A percentile compares a stretch with the other conserved stretches of the same genome.
Conservation (phyloP, 2,797 vertebrate species). For the Aldrovandia affinis region DNA sequence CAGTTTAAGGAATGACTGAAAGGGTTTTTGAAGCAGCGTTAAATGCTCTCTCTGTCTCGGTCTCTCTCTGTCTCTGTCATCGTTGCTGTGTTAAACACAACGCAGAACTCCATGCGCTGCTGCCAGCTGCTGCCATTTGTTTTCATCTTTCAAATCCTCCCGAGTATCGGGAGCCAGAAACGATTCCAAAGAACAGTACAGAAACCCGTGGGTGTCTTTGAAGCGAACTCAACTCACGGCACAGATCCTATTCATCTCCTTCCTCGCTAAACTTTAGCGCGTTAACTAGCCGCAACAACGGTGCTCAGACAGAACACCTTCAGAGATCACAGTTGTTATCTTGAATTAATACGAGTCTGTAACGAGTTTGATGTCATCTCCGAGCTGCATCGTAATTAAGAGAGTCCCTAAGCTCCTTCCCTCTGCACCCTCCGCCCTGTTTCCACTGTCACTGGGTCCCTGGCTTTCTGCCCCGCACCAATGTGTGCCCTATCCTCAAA, state of each 20-base stretch:
- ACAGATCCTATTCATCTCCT: background rate
- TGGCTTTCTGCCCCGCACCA: background rate
- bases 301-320: background rate
- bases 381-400: background rate
- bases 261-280: background rate
- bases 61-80: background rate
- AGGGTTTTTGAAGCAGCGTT: constrained; percentile 17
- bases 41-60: background rate
- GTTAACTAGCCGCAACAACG: background rate
- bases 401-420: background rate
- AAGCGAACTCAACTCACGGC: background rate
- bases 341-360: background rate
- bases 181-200: background rate
- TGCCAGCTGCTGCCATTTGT: background rate
- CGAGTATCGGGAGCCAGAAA: background rate
- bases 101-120: background rate
- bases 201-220: background rate
- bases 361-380: background rate
- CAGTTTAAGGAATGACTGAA: constrained; percentile 16
- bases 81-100: background rate
- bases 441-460: background rate
- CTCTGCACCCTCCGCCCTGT: background rate
- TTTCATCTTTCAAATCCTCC: background rate
- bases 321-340: background rate
- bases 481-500: background rate